These are phyloP conservation scores for Drosophila subpulchrella DNA, from an alignment of 1,140 invertebrate species.

Conservation along the genomic window DNA sequence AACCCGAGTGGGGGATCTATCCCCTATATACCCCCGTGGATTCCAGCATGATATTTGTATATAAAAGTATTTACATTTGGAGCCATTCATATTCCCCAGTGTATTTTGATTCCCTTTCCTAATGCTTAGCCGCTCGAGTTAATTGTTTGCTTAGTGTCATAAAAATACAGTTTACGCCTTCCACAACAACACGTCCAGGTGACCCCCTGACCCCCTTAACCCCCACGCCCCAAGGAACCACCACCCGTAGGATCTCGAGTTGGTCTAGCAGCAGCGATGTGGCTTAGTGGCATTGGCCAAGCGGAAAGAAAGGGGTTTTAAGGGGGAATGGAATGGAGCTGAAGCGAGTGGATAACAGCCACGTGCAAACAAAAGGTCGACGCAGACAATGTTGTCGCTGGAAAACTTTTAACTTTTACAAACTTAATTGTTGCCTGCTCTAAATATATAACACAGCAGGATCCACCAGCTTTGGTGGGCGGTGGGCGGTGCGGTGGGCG, in stretches of 20 bases:
- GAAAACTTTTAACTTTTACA: slow-evolving; percentile 77
- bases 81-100: slow-evolving; percentile 1
- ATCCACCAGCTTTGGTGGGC: slow-evolving; percentile 1
- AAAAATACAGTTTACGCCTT: slow-evolving; percentile 82
- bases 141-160: slow-evolving; percentile 79
- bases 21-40: too few species aligned
- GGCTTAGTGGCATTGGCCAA: slow-evolving; percentile 26
- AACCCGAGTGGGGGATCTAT: too few species aligned
- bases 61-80: too few species aligned
- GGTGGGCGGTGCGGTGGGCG: background rate
- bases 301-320: slow-evolving; percentile 9
- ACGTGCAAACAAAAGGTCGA: slow-evolving; percentile 72
- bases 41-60: too few species aligned
- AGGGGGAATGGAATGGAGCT: background rate
- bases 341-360: slow-evolving; percentile 31
- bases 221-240: slow-evolving; percentile 10
- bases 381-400: slow-evolving; percentile 78
- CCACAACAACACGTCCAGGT: slow-evolving; percentile 60
- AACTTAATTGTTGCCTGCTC: slow-evolving; percentile 75
- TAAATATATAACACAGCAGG: slow-evolving; percentile 58
- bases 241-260: background rate
- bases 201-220: background rate
- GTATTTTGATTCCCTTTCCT: background rate
- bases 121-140: slow-evolving; percentile 44
- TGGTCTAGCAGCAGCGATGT: slow-evolving; percentile 45